phyloP scores from a whole-genome alignment of 2,113 vertebrate species.

The Hystrix brachyura region DNA sequence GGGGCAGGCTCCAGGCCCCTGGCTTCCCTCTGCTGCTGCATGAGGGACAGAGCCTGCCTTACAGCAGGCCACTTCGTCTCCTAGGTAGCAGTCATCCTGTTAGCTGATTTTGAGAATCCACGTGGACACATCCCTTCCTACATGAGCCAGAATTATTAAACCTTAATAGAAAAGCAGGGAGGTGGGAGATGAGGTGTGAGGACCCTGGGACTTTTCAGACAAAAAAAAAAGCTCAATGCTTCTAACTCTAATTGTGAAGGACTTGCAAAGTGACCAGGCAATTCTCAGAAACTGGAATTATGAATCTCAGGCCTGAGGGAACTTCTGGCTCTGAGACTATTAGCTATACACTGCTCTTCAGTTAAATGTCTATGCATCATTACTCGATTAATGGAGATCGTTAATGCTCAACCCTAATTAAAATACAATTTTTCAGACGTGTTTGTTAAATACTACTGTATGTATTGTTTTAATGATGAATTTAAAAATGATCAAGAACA shows the following conservation, averaged over 20 bases:
- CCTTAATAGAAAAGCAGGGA: neutral
- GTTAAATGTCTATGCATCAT: neutral
- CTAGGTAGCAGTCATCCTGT: no score
- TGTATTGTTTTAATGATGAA: conserved; percentile 41
- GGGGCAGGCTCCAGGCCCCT: neutral
- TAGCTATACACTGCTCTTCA: neutral
- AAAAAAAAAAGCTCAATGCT: neutral
- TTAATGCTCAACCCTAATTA: conserved; percentile 20
- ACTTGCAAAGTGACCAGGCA: neutral
- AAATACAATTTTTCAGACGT: conserved; percentile 64
- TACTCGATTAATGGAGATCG: neutral
- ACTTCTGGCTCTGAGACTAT: neutral
- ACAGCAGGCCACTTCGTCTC: rapidly evolving
- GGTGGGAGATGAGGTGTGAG: no score
- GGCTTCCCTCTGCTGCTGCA: neutral
- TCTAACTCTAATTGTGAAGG: neutral
- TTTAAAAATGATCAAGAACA: neutral
- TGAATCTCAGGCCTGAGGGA: neutral
- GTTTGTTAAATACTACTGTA: conserved; percentile 53
- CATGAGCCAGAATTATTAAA: neutral
- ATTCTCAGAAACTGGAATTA: neutral
- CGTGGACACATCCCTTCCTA: neutral
- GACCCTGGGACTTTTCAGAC: neutral
- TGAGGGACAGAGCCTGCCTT: rapidly evolving
- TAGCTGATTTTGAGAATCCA: neutral